Base-by-base conservation (phyloP, 1,140 invertebrate genomes). In the Leptinotarsa undecemlineata region DNA sequence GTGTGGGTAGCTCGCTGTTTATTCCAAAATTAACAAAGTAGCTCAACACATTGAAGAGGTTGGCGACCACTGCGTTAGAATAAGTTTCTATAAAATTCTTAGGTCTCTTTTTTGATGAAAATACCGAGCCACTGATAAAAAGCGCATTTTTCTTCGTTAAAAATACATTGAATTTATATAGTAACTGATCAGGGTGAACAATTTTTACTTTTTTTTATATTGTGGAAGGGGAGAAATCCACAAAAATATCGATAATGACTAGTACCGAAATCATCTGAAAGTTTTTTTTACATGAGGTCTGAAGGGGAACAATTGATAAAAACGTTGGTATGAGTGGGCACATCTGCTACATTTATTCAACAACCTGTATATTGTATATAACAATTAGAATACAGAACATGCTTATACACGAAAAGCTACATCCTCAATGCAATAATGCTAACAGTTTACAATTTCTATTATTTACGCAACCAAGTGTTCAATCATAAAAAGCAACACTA, bases 331-430 rank as follows among this genome's bases (percentile, higher is more conserved):
- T 70, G 62, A 66, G 62, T 72, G 71, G 71, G 61, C 71, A 72
- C 71, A 66, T 72, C 48, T 72, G 71, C 71, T 72, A 72, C 62
- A 72, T 72, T 72, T 72, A 72, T 72, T 72, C 26, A 72, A 72
- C 71, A 72, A 72, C 66, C 62, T 72, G 60, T 72, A 72, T 47
- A 48, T 48, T 69, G 71, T 70, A 48, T 72, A 48, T 72, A 72
- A 72, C 71, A 72, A 64, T 72, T 72, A 72, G 71, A 72, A 72
- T 72, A 72, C 62, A 64, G 71, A 72, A 72, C 71, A 72, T 72
- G 71, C 71, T 66, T 72, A 72, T 26, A 72, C 71, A 72, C 71
- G 66, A 72, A 72, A 72, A 72, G 60, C 71, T 72, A 72, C 71
- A 72, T 72, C 47, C 61, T 66, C 64, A 72, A 72, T 72, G 71